Conservation (phyloP, 1,140 invertebrate species). For the Drosophila nasuta region DNA sequence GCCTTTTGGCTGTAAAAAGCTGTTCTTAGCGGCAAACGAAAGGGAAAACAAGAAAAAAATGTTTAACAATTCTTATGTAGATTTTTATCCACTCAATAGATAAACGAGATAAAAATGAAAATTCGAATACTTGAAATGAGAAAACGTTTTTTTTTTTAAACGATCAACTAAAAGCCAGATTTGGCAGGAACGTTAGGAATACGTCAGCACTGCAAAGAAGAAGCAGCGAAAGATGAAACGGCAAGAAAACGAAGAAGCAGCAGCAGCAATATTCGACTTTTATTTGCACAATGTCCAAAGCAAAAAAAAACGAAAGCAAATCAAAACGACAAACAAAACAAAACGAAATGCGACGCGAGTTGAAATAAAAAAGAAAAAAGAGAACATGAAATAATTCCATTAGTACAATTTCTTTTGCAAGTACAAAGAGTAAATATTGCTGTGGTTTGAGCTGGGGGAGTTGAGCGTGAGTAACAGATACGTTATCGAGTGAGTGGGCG, state of each 20-base stretch:
- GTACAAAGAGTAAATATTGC: slow-evolving; percentile 84
- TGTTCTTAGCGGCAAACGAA: too few species aligned
- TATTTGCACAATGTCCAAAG: slow-evolving; percentile 71
- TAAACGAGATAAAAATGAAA: too few species aligned
- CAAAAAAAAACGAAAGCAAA: slow-evolving; percentile 67
- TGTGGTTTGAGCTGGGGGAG: not conserved
- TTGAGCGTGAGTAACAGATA: slow-evolving; percentile 8
- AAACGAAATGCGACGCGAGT: slow-evolving; percentile 63
- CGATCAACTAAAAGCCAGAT: too few species aligned
- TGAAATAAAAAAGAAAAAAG: slow-evolving; percentile 53
- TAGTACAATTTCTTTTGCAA: slow-evolving; percentile 85
- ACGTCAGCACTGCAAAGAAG: not conserved
- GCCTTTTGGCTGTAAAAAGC: too few species aligned
- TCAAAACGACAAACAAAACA: slow-evolving; percentile 80
- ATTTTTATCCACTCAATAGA: too few species aligned
- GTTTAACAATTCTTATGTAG: too few species aligned
- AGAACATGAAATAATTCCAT: slow-evolving; percentile 84
- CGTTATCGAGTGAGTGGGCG: slow-evolving; percentile 17
- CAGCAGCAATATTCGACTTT: slow-evolving; percentile 23
- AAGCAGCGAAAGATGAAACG: slow-evolving; percentile 40
- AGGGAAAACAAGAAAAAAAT: too few species aligned
- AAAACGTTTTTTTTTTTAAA: too few species aligned
- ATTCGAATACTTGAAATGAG: too few species aligned
- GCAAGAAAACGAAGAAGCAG: slow-evolving; percentile 7
- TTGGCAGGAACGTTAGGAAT: too few species aligned